Evolutionary conservation across 2,888 invertebrate species (phyloP), one percentile per base, ranked within the genome.

Genomic region (Drosophila atripex): DNA sequence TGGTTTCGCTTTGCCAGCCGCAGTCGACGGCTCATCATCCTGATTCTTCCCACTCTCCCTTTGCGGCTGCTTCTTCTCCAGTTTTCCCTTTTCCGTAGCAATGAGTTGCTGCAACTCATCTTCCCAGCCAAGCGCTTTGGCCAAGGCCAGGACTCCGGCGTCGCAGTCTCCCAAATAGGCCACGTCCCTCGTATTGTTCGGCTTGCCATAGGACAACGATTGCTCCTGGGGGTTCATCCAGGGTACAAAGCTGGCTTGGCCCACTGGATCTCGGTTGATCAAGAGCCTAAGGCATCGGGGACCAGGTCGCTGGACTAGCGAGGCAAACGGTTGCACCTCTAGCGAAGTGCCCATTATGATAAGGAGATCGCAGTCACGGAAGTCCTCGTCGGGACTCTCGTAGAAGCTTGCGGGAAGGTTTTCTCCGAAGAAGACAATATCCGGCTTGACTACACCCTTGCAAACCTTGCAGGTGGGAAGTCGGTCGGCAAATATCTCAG

Each of bases 381-480:
- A 97, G 92, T 99, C 98, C 78, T 93, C 92, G 21, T 93, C 92
- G 9, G 95, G 93, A 73, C 94, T 93, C 6, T 91, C 89, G 79
- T 96, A 95, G 90, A 98, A 99, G 74, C 94, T 93, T 0, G 93
- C 92, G 0, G 99, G 98, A 14, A 99, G 93, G 89, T 94, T 94
- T 93, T 99, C 98, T 0, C 98, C 98, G 91, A 98, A 99, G 92
- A 99, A 98, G 12, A 98, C 96, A 79, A 99, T 97, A 88, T 99
- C 98, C 8, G 98, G 98, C 90, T 98, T 98, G 0, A 99, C 96
- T 5, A 97, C 92, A 0, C 95, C 95, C 0, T 94, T 93, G 86
- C 97, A 97, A 38, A 93, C 92, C 1, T 93, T 93, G 89, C 98
- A 98, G 45, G 93, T 94, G 12, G 98, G 97, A 64, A 97, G 93